phyloP scores from a whole-genome alignment of 2,113 vertebrate genomes.

The Lontra canadensis region DNA sequence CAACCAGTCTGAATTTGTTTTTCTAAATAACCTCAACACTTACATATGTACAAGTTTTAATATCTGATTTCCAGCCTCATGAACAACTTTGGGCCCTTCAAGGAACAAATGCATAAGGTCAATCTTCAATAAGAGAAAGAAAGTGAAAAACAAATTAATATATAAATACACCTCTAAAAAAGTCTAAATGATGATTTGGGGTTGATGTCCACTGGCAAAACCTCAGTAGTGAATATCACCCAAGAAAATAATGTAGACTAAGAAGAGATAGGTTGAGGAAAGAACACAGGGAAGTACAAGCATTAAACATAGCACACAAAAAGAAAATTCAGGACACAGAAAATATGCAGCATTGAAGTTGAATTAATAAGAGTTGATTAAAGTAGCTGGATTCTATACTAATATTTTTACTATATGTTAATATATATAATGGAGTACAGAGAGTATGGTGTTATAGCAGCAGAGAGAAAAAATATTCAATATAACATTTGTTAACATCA shows the following conservation, averaged over 20 bases:
- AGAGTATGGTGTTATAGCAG: not conserved
- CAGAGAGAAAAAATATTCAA: not conserved
- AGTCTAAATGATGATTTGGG: not conserved
- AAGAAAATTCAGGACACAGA: not conserved
- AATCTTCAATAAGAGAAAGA: not conserved
- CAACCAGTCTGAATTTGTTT: not conserved
- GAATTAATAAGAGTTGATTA: not conserved
- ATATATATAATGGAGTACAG: not conserved
- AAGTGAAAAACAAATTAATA: not conserved
- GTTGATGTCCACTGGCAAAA: not conserved
- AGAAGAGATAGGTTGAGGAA: not conserved
- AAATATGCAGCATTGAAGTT: not conserved
- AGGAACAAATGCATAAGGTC: not conserved
- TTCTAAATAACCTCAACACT: not conserved
- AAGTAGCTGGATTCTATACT: not conserved
- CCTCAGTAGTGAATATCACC: not conserved
- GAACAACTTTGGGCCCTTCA: not conserved
- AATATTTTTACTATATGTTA: not conserved
- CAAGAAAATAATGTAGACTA: not conserved
- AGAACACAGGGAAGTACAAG: not conserved
- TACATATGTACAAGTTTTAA: not conserved
- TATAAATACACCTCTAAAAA: not conserved
- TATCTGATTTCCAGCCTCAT: not conserved
- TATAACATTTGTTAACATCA: not conserved
- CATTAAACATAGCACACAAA: not conserved